Percentiles rank a stretch among this genome's conserved stretches.
phyloP scores from a whole-genome alignment of 2,113 vertebrate species.

The Apus apus region DNA sequence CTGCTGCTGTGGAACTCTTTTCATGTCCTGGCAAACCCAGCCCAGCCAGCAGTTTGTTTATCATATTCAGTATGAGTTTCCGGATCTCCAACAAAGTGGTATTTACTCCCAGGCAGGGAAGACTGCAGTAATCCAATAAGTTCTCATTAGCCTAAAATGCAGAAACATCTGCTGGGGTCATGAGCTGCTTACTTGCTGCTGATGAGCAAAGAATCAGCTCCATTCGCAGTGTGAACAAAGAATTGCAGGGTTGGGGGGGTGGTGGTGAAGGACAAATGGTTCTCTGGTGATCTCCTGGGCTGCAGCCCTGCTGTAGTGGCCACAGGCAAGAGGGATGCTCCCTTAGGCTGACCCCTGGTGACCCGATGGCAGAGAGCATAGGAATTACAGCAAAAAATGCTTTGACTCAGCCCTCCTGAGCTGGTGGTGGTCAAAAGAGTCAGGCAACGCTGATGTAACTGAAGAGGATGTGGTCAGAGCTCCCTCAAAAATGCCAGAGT shows the following conservation, averaged over 20 bases:
- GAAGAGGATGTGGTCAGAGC: background rate
- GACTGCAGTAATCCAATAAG: conserved; percentile 67
- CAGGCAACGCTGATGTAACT: background rate
- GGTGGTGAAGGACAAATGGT: background rate
- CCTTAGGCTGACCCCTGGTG: background rate
- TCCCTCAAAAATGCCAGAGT: background rate
- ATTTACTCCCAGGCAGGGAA: conserved; percentile 46
- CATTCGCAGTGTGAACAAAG: background rate
- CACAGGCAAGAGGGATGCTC: background rate
- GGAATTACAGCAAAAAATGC: background rate
- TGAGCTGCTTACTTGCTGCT: background rate
- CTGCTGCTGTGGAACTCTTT: conserved; percentile 14
- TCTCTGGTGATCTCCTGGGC: background rate
- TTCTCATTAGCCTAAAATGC: conserved; percentile 69
- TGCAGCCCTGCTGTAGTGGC: background rate
- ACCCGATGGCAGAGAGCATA: background rate
- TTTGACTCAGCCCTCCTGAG: background rate
- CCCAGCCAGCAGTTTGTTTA: conserved; percentile 52
- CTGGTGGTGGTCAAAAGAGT: background rate
- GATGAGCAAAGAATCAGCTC: background rate
- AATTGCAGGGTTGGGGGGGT: background rate
- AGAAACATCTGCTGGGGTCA: conserved; percentile 62
- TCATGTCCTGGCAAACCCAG: conserved; percentile 32
- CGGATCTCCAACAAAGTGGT: conserved; percentile 57
- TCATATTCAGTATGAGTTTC: conserved; percentile 56